These are phyloP conservation scores for Darevskia nairensis DNA, from an alignment of 2,797 vertebrate species.

Conservation along the genomic window DNA sequence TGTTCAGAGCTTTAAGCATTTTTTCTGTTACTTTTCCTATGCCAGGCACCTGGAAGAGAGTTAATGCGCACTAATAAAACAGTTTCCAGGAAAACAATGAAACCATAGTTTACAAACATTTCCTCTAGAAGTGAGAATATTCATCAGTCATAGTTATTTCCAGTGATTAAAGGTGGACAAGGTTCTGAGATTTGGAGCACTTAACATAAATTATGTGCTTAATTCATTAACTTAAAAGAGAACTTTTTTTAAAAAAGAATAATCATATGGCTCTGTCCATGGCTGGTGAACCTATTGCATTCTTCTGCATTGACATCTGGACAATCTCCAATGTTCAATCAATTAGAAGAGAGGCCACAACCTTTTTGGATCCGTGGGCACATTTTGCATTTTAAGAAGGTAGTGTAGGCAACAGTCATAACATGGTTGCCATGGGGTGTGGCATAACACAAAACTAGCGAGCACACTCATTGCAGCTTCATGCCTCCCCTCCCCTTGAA, in stretches of 20 bases:
- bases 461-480: too few species aligned
- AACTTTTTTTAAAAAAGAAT: background rate
- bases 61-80: background rate
- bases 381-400: too few species aligned
- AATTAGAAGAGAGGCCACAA: too few species aligned
- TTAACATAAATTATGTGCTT: background rate
- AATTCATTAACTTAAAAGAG: background rate
- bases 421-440: too few species aligned
- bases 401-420: too few species aligned
- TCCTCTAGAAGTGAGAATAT: conserved; percentile 13
- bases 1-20: conserved; percentile 90
- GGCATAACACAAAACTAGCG: too few species aligned
- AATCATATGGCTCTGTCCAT: background rate
- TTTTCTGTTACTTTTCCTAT: conserved; percentile 98
- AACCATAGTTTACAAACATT: conserved; percentile 30
- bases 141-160: background rate
- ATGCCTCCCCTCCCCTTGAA: too few species aligned
- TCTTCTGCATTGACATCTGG: background rate
- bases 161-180: background rate
- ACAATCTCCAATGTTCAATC: background rate
- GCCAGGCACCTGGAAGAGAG: conserved; percentile 86
- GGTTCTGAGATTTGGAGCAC: background rate
- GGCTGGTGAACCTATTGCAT: background rate
- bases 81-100: conserved; percentile 22
- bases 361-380: too few species aligned